A percentile compares a stretch with the other conserved stretches of the same genome.
These are phyloP conservation scores for Sitodiplosis mosellana DNA, from an alignment of 1,140 invertebrate genomes.

Conservation along the genomic window DNA sequence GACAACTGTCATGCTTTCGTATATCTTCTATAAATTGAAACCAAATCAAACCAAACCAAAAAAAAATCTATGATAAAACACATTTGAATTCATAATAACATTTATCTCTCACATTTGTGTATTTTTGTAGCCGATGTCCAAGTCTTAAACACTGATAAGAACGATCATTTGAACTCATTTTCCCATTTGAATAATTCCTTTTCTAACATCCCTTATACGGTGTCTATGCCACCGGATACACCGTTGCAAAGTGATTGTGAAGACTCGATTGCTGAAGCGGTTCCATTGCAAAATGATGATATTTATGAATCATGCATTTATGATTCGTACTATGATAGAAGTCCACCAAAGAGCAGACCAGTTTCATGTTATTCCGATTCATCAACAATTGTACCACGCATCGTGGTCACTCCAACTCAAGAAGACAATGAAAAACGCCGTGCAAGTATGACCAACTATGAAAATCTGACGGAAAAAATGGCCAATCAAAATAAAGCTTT, in stretches of 20 bases:
- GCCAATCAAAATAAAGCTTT: neutral
- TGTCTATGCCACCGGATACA: neutral
- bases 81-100: neutral
- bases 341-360: neutral
- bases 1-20: too few relatives aligned
- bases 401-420: neutral
- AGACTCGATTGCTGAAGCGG: slow-evolving; percentile 16
- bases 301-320: slow-evolving; percentile 15
- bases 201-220: neutral
- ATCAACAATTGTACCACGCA: neutral
- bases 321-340: slow-evolving; percentile 7
- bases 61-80: neutral
- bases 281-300: slow-evolving; percentile 14
- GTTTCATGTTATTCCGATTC: neutral
- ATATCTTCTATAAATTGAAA: too few relatives aligned
- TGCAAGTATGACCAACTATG: neutral
- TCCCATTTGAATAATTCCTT: neutral
- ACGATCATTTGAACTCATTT: neutral
- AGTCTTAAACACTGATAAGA: slow-evolving; percentile 1
- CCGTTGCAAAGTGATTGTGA: slow-evolving; percentile 9
- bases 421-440: neutral
- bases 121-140: slow-evolving; percentile 2
- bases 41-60: neutral
- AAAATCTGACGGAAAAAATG: neutral
- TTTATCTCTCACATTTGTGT: neutral